Base-by-base conservation (phyloP, 2,113 vertebrate species). In the Boleophthalmus pectinirostris region DNA sequence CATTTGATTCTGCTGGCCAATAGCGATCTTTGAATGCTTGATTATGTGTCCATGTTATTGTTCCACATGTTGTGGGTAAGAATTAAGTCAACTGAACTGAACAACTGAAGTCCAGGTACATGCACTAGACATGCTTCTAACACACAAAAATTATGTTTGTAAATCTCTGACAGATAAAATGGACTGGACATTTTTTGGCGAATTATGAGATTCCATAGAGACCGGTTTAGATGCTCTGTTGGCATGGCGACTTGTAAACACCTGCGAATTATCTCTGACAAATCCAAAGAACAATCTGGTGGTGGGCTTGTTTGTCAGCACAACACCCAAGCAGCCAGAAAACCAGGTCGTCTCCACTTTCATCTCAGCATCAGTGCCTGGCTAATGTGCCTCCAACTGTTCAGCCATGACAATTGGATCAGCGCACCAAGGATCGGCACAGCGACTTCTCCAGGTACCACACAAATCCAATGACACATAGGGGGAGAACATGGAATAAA, bases 401-500 rank as follows among this genome's bases (percentile, higher is more conserved):
- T 85, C 72, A 38, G 51, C 64, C 68, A 74, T 67, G 70, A 80
- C 76, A 83, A 76, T 73, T 76, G 70, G 69, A 85, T 80, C 68
- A 5, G 38, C 12, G 54, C 69, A 75, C 71, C 49, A 60, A 75
- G 54, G 46, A 47, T 65, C 46, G n/a, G 46, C 78, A 72, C 45
- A 75, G 74, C 2, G 74, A 0, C 60, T 72, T 23, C 1, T 21
- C 51, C 53, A 69, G 74, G 58, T 29, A 38, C 46, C 51, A 60
- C 18, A 56, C 21, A 64, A 12, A 57, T 70, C 65, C 66, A 58
- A 43, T 46, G 65, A 67, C 54, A 69, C 67, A 53, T 43, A 65
- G n/a, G 25, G 63, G 23, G 53, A n/a, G 61, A 38, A 47, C 46
- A 45, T 35, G 29, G 61, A 29, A 1, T 1, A 16, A 51, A 67